A percentile compares a stretch with the other conserved stretches of the same genome.
Conservation (phyloP, 2,797 vertebrate species). For the Alcedo atthis region DNA sequence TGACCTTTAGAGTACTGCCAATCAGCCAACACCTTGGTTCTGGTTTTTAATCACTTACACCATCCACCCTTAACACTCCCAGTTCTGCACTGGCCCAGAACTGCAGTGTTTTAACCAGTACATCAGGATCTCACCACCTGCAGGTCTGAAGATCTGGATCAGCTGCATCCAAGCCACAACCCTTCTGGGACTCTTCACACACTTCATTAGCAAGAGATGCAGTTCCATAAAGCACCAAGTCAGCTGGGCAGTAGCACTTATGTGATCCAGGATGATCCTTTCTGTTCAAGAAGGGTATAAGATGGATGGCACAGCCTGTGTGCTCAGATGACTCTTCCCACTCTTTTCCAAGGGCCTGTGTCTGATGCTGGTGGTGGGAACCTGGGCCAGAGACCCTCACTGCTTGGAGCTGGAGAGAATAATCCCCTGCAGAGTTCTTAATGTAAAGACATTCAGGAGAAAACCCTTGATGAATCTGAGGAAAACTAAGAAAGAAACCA, state of each 20-base stretch:
- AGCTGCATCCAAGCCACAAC: background rate
- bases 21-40: background rate
- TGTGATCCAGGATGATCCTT: background rate
- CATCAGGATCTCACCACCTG: background rate
- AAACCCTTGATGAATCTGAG: background rate
- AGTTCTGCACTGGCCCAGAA: background rate
- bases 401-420: background rate
- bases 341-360: background rate
- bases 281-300: fast-evolving
- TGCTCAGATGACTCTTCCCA: background rate
- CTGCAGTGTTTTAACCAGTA: background rate
- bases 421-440: background rate
- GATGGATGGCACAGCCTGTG: fast-evolving
- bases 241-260: background rate
- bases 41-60: background rate
- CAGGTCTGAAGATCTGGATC: background rate
- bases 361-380: background rate
- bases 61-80: background rate
- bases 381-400: background rate
- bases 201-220: background rate
- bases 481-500: background rate
- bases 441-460: background rate
- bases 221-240: background rate
- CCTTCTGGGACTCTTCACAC: background rate
- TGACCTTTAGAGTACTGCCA: background rate